Evolutionary conservation across 2,888 invertebrate species (phyloP), one percentile per base, ranked within the genome.

Genomic region (Podotricha telesiphe): DNA sequence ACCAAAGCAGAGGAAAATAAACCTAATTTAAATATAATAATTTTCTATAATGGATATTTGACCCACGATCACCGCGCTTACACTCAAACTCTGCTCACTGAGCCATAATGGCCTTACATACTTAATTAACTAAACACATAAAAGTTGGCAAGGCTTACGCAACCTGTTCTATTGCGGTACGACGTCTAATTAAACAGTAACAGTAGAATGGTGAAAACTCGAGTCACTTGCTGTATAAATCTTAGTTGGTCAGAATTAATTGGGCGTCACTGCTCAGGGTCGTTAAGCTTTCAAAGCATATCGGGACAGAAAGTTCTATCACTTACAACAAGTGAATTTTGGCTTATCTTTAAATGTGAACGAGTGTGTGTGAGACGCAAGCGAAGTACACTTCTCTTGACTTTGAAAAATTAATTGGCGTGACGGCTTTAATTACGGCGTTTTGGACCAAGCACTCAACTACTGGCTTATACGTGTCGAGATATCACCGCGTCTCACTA

Each of bases 401-500:
- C 89, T 91, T 90, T 89, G 89, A 87, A 80, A 81, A 91, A 85
- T 91, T 93, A 92, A 92, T 92, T 91, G 84, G 85, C 92, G 91
- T 87, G 84, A 91, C 91, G 82, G 83, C 84, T 76, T 88, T 88
- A 89, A 89, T 91, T 87, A 83, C 83, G 71, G 74, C 80, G 79
- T 74, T 80, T 81, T 76, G 77, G 82, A 80, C 79, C 77, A 77
- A 81, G 80, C 81, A 74, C 73, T 70, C 67, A 67, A 58, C 71
- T 68, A 68, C 70, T 61, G 68, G 55, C 66, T 56, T 65, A 69
- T 66, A 70, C 71, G 47, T 70, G 73, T 74, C 64, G 72, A 76
- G 75, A 77, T 75, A 69, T 65, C 73, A 77, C 73, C 71, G 71
- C 65, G 62, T 71, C 72, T 51, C 63, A 70, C 67, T 69, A 73